Evolutionary conservation across 2,113 vertebrate genomes (phyloP).

Genomic region (Neodontobutis hainanensis): DNA sequence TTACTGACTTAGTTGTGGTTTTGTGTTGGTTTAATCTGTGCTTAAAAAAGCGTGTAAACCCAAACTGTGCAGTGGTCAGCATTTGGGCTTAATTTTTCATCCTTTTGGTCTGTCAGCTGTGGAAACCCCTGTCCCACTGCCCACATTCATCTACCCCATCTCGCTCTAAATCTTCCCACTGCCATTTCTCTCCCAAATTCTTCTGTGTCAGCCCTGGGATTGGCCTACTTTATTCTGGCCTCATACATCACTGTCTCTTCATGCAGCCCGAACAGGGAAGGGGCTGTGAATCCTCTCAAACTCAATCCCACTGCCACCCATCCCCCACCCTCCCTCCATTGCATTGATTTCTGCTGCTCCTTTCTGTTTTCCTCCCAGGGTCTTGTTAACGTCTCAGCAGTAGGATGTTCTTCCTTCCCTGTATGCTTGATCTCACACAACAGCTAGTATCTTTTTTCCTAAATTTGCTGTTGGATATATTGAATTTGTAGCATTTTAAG

Average conservation of each 20-base stretch:
- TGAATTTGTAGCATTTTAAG: not conserved
- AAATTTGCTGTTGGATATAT: not conserved
- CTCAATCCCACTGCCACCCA: conserved; percentile 12
- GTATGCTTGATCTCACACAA: not conserved
- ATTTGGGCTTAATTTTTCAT: not conserved
- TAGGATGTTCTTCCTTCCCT: conserved; percentile 2
- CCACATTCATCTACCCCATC: conserved; percentile 30
- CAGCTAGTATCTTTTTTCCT: not conserved
- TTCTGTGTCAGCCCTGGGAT: conserved; percentile 39
- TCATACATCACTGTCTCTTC: conserved; percentile 55
- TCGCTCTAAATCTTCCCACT: conserved; percentile 11
- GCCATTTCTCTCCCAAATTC: not conserved
- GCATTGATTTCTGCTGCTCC: conserved; percentile 16
- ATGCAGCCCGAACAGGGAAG: conserved; percentile 5
- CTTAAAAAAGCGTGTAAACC: not conserved
- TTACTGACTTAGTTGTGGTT: no score
- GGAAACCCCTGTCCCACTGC: conserved; percentile 32
- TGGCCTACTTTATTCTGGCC: conserved; percentile 53
- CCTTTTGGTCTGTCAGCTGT: conserved; percentile 13
- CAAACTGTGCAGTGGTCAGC: conserved; percentile 26
- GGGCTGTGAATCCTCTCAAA: not conserved
- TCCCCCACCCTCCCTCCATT: not conserved
- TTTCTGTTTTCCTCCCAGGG: conserved; percentile 21
- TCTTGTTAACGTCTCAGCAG: conserved; percentile 25
- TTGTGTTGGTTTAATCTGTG: not conserved